Evolutionary conservation across 2,797 vertebrate genomes (phyloP).

Genomic region (Sebastes kiyomatsui): DNA sequence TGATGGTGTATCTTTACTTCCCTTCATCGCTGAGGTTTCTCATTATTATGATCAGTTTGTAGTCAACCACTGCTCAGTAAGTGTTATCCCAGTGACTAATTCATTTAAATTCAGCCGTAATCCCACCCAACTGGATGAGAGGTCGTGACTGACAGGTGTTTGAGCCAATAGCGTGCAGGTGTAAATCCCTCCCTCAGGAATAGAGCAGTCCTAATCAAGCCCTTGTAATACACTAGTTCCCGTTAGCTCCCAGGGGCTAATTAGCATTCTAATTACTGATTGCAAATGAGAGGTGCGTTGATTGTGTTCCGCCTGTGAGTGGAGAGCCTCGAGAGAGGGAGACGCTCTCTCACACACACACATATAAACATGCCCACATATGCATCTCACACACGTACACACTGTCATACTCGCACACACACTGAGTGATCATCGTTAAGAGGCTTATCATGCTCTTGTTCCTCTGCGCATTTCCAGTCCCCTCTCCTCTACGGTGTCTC

Average conservation of each 20-base stretch:
- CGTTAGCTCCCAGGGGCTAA: slow-evolving; percentile 99
- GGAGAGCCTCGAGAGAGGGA: slow-evolving; percentile 65
- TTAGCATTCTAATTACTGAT: slow-evolving; percentile 99
- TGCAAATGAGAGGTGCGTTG: slow-evolving; percentile 93
- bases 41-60: not conserved
- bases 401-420: slow-evolving; percentile 68
- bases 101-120: slow-evolving; percentile 25
- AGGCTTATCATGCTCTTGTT: slow-evolving; percentile 92
- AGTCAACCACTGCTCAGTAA: not conserved
- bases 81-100: not conserved
- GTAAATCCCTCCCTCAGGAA: slow-evolving; percentile 79
- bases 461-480: slow-evolving; percentile 74
- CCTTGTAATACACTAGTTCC: slow-evolving; percentile 99
- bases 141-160: slow-evolving; percentile 69
- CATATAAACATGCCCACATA: slow-evolving; percentile 46
- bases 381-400: slow-evolving; percentile 70
- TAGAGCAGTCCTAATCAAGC: slow-evolving; percentile 98
- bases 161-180: slow-evolving; percentile 66
- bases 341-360: slow-evolving; percentile 54
- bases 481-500: slow-evolving; percentile 72
- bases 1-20: not conserved
- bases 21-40: not conserved
- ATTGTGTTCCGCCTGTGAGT: slow-evolving; percentile 78
- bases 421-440: slow-evolving; percentile 95
- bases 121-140: slow-evolving; percentile 44